Conservation (phyloP, 2,797 vertebrate species). For the Salarias fasciatus region DNA sequence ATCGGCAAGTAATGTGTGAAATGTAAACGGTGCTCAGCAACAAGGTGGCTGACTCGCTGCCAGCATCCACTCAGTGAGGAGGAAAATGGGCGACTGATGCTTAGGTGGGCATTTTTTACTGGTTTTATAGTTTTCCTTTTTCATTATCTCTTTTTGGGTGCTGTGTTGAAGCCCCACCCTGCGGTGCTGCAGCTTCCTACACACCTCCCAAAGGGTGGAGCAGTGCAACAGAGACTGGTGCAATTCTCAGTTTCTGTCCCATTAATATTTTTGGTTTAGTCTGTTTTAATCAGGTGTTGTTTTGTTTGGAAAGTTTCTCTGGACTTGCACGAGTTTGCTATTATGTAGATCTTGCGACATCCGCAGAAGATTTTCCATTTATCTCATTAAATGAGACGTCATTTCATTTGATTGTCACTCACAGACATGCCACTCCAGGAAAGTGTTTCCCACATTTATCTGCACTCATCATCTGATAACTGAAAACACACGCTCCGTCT, state of each 20-base stretch:
- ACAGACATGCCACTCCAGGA: too few relatives aligned
- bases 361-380: too few relatives aligned
- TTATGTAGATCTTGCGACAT: too few relatives aligned
- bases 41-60: conserved; percentile 9
- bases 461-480: conserved; percentile 19
- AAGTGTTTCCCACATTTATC: too few relatives aligned
- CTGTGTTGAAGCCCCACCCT: conserved; percentile 46
- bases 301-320: too few relatives aligned
- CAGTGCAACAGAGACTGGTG: too few relatives aligned
- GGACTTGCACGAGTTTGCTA: too few relatives aligned
- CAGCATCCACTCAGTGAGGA: conserved; percentile 18
- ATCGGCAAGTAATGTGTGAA: conserved; percentile 31
- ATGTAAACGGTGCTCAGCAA: conserved; percentile 33
- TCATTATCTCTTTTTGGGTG: not conserved
- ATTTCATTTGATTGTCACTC: too few relatives aligned
- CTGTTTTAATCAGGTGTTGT: too few relatives aligned
- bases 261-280: too few relatives aligned
- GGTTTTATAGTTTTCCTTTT: conserved; percentile 2
- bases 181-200: conserved; percentile 47
- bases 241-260: too few relatives aligned
- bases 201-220: conserved; percentile 12
- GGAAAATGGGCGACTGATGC: conserved; percentile 17
- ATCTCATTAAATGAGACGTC: too few relatives aligned
- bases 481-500: conserved; percentile 30
- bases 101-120: conserved; percentile 15